Evolutionary conservation across 2,797 vertebrate species (phyloP), one percentile per base, ranked within the genome.

Genomic region (Oryzias sinensis): DNA sequence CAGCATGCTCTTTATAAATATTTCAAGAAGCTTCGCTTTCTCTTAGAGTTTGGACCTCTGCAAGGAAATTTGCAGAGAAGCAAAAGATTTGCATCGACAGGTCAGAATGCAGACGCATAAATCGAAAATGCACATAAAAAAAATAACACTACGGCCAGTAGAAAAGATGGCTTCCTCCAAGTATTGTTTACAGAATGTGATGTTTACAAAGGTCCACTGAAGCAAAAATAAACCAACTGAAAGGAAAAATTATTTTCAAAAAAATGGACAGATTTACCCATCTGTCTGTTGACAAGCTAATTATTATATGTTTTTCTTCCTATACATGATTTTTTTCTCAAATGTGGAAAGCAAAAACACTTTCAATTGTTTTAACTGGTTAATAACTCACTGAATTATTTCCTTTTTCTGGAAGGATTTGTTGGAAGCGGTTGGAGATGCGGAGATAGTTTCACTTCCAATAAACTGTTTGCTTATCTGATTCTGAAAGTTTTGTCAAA

Each of bases 331-430:
- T 22, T 22, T 2, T 22, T 46, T 33, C 27, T 54, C 68, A 80
- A 87, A 87, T 84, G 78, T 75, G 81, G 85, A 86, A 87, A 84
- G 82, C 67, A 74, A 41, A 79, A 78, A 67, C 79, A 11, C 33
- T 33, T 11, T 33, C 29, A 33, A 7, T 33, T 33, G 29, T 47
- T 22, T 47, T 47, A 14, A 24, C 20, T 4, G 41, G 15, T 37
- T 22, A 14, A 45, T 56, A 55, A 43, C 37, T 44, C 17, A 40
- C 46, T 57, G 13, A 41, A 33, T 53, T 29, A 58, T 41, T 54
- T 67, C 62, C 50, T 73, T 49, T 46, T 55, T 55, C 29, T 44
- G 60, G 45, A 60, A 71, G 57, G 73, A 69, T 73, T 69, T 72
- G 29, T 56, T 50, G 15, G 49, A 56, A 17, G 47, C 55, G 53